Conservation (phyloP, 2,113 vertebrate genomes). For the Romanogobio albipinnatus region DNA sequence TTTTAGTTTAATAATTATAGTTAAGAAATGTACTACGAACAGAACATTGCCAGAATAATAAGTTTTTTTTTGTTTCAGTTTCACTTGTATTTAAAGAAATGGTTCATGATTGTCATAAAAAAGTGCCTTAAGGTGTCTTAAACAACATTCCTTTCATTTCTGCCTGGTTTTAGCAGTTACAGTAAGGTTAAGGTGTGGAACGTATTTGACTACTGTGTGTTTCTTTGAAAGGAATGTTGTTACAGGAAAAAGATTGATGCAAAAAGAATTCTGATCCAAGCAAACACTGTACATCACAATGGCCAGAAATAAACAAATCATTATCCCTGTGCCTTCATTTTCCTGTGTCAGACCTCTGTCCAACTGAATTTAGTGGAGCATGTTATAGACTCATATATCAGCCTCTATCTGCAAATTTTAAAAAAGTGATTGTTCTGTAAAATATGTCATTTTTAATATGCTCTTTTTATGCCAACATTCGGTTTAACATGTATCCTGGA, state of each 20-base stretch:
- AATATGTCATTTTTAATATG: too few species aligned
- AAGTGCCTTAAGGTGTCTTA: neutral
- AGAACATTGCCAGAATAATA: too few species aligned
- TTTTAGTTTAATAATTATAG: too few species aligned
- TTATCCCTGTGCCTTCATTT: neutral
- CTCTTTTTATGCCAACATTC: too few species aligned
- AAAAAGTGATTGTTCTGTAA: too few species aligned
- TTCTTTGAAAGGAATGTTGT: neutral
- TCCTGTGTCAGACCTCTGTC: neutral
- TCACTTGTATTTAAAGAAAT: too few species aligned
- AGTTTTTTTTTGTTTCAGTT: too few species aligned
- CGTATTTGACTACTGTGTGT: neutral
- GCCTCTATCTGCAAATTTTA: neutral
- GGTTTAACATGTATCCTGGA: too few species aligned
- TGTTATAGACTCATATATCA: neutral
- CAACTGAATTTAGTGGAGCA: neutral
- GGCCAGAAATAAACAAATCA: slow-evolving; percentile 1
- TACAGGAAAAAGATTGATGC: neutral
- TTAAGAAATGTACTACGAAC: too few species aligned
- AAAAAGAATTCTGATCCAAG: neutral
- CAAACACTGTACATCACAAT: neutral
- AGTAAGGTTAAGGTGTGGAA: neutral
- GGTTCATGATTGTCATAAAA: too few species aligned
- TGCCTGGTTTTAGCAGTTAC: neutral
- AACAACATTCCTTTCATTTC: neutral